Base-by-base conservation (phyloP, 1,140 invertebrate species). In the Drosophila setifemur region DNA sequence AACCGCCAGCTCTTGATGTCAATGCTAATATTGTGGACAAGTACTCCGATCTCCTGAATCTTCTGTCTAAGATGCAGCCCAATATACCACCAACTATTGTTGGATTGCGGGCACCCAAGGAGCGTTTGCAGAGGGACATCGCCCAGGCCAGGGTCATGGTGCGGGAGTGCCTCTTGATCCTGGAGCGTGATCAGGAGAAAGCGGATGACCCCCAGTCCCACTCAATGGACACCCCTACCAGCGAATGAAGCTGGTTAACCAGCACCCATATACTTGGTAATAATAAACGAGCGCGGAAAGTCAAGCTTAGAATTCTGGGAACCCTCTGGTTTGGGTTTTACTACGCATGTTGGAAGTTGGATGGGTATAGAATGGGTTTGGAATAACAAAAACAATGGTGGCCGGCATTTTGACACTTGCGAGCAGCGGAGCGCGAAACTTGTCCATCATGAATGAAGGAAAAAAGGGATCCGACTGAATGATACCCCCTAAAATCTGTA, bases 101-200 rank as follows among this genome's bases (percentile, higher is more conserved):
- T 21, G 81, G 81, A 0, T 14, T 57, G 11, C 75, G 81, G 26
- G 26, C 49, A 0, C 67, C 81, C n/a, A 81, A 68, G 52, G 81
- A 85, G n/a, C 61, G 81, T 3, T 42, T 85, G 4, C 33, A 76
- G 14, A 60, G 76, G 23, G 75, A 85, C 16, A 86, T 85, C 12
- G 61, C 53, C 23, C 72, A 81, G 6, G 81, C 81, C n/a, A 77
- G 81, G 18, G 28, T 69, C 2, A 28, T 73, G 0, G 57, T 87
- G 26, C 50, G 63, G 5, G 61, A 81, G 29, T 81, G 71, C 21
- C 21, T 64, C 0, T 6, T 66, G 9, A 31, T 81, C 23, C 61
- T 85, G 8, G 67, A 73, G 35, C 55, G 54, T 18, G 60, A 83
- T 31, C 28, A 37, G n/a, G 23, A 55, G 16, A 7, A 12, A 12